phyloP scores from a whole-genome alignment of 2,113 vertebrate genomes.

The Bubalus kerabau region DNA sequence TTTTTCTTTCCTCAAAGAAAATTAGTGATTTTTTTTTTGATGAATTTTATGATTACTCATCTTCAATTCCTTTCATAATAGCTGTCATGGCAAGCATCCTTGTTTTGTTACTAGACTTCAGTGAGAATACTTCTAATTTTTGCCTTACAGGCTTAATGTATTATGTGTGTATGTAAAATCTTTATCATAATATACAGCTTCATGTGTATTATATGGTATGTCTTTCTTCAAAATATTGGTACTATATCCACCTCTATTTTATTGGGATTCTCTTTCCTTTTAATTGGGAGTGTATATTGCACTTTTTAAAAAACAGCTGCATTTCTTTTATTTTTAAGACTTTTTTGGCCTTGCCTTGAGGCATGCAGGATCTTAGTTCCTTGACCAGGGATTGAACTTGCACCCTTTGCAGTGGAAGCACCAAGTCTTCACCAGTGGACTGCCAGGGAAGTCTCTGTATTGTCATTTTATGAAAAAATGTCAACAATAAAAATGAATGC shows the following conservation, averaged over 20 bases:
- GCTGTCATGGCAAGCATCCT: neutral
- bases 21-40: too few relatives aligned
- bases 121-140: neutral
- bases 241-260: neutral
- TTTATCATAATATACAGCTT: neutral
- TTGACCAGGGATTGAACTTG: neutral
- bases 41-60: neutral
- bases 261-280: neutral
- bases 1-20: neutral
- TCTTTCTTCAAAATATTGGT: neutral
- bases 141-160: neutral
- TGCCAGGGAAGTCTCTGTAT: neutral
- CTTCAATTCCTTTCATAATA: neutral
- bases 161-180: neutral
- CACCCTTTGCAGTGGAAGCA: neutral
- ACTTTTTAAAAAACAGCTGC: neutral
- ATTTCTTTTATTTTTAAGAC: neutral
- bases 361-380: neutral
- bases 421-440: neutral
- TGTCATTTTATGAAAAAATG: neutral
- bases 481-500: neutral
- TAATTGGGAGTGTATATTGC: neutral
- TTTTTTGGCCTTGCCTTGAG: neutral
- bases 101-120: neutral
- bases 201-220: neutral